Evolutionary conservation across 92 coral and sea anemone species (phyloP).

Genomic region (Bergia puertoricense): DNA sequence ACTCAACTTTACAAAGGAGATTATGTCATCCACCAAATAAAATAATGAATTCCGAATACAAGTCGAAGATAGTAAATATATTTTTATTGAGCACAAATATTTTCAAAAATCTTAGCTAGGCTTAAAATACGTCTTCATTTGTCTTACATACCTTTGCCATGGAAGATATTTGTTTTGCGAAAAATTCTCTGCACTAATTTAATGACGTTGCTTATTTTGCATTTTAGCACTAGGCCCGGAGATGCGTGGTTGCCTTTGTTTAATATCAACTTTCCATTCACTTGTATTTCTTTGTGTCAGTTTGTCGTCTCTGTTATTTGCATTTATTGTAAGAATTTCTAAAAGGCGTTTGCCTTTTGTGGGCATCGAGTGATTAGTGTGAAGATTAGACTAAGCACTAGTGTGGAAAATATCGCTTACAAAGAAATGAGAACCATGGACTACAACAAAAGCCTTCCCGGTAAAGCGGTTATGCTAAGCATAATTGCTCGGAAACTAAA

Average conservation of each 20-base stretch:
- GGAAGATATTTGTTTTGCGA: conserved; percentile 2
- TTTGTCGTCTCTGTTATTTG: not conserved
- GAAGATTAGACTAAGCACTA: not conserved
- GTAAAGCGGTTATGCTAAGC: conserved; percentile 31
- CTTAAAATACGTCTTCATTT: not conserved
- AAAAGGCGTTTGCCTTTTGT: conserved; percentile 18
- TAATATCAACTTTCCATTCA: conserved; percentile 19
- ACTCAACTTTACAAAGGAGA: not conserved
- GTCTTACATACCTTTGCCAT: not conserved
- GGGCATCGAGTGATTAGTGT: not conserved
- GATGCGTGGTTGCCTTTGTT: not conserved
- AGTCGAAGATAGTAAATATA: not conserved
- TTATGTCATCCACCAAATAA: not conserved
- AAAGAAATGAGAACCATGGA: conserved; percentile 25
- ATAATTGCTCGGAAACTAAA: conserved; percentile 40
- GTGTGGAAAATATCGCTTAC: not conserved
- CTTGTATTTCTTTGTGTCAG: not conserved
- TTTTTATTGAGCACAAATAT: not conserved
- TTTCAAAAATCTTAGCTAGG: not conserved
- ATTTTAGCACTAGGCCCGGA: not conserved
- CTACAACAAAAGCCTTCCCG: conserved; percentile 28
- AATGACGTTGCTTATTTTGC: conserved; percentile 1
- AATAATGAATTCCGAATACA: not conserved
- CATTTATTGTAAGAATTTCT: not conserved
- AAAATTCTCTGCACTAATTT: not conserved